Conservation (phyloP, 2,888 invertebrate species). For the Lasioglossum figueresi region DNA sequence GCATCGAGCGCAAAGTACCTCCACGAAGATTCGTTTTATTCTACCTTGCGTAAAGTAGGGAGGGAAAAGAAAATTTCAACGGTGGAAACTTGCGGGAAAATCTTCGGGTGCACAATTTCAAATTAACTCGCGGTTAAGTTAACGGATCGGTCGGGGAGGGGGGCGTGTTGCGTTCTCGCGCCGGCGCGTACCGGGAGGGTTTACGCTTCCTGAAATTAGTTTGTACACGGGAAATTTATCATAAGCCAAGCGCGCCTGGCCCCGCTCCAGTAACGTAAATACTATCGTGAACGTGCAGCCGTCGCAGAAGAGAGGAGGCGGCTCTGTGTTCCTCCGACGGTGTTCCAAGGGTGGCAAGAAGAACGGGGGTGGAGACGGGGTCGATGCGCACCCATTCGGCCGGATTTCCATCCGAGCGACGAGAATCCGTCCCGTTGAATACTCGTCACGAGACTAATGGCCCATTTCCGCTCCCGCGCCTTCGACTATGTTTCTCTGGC, state of each 20-base stretch:
- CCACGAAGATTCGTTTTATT: constrained; percentile 3
- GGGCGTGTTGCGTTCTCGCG: constrained; percentile 8
- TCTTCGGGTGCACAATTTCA: neutral
- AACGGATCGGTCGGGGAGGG: neutral
- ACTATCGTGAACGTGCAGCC: constrained; percentile 70
- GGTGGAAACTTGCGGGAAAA: neutral
- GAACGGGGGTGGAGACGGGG: constrained; percentile 23
- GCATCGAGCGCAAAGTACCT: neutral
- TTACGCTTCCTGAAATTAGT: constrained; percentile 69
- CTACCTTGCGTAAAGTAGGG: neutral
- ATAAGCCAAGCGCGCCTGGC: constrained; percentile 58
- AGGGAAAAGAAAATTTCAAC: neutral
- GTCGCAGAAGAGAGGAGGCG: constrained; percentile 44
- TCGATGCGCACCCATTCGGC: constrained; percentile 63
- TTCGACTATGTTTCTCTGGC: constrained; percentile 59
- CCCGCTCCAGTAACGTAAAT: constrained; percentile 65
- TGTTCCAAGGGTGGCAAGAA: neutral
- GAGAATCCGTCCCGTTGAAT: constrained; percentile 71
- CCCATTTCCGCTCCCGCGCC: constrained; percentile 63
- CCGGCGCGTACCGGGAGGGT: constrained; percentile 34
- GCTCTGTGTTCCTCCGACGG: constrained; percentile 22
- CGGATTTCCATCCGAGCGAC: constrained; percentile 65
- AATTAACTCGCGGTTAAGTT: constrained; percentile 13
- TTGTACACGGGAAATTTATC: constrained; percentile 72
- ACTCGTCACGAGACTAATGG: constrained; percentile 71